Conservation (phyloP, 2,888 invertebrate genomes). For the Netelia virgata region DNA sequence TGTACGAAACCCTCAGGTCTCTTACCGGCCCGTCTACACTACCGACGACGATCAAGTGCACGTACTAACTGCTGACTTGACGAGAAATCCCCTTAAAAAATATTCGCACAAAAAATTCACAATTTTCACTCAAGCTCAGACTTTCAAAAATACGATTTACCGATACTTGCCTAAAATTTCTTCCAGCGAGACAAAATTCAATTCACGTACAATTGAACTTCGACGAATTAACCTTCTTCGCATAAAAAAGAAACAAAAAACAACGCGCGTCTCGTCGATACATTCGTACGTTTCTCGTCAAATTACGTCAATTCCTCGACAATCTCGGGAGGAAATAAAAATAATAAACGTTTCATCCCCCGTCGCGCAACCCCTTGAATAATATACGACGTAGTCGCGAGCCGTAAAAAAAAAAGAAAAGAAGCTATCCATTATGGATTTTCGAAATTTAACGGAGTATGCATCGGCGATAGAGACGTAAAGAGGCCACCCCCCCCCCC, state of each 20-base stretch:
- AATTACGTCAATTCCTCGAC: too few species aligned
- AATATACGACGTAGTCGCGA: constrained; percentile 47
- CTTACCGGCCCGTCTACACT: constrained; percentile 68
- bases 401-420: constrained; percentile 31
- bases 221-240: too few species aligned
- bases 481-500: constrained; percentile 13
- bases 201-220: too few species aligned
- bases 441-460: constrained; percentile 52
- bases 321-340: background rate
- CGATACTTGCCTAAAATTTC: too few species aligned
- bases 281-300: too few species aligned
- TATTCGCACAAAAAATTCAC: too few species aligned
- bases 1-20: constrained; percentile 63
- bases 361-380: background rate
- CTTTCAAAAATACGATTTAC: too few species aligned
- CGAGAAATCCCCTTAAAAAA: too few species aligned
- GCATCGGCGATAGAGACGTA: constrained; percentile 52
- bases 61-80: background rate
- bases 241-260: too few species aligned
- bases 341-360: background rate
- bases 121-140: too few species aligned
- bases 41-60: constrained; percentile 60
- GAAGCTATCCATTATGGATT: constrained; percentile 43
- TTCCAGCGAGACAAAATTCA: too few species aligned
- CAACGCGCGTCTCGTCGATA: too few species aligned